phyloP scores from a whole-genome alignment of 2,888 invertebrate genomes.

The Drosophila rubida region DNA sequence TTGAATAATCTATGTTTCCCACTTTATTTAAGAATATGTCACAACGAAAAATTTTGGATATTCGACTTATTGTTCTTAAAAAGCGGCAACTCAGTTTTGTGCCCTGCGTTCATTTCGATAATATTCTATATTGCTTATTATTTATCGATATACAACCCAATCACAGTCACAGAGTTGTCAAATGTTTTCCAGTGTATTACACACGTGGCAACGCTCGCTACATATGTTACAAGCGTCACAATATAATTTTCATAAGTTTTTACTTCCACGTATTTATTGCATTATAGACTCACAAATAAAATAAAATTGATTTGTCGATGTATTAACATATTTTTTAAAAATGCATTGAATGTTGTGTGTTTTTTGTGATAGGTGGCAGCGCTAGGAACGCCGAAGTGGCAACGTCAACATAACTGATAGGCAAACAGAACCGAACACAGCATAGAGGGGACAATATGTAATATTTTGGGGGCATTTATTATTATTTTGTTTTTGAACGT shows the following conservation, averaged over 20 bases:
- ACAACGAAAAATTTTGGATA: too few relatives aligned
- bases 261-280: neutral
- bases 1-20: slow-evolving; percentile 7
- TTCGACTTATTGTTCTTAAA: too few relatives aligned
- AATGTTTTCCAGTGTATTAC: neutral
- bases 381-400: neutral
- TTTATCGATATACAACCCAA: neutral
- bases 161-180: slow-evolving; percentile 1
- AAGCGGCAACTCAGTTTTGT: too few relatives aligned
- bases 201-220: slow-evolving; percentile 46
- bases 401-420: neutral
- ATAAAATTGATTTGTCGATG: neutral
- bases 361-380: neutral
- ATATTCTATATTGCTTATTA: too few relatives aligned
- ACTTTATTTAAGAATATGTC: neutral
- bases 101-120: too few relatives aligned
- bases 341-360: neutral
- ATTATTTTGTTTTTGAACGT: slow-evolving; percentile 43
- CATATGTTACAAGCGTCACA: slow-evolving; percentile 28
- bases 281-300: too few relatives aligned
- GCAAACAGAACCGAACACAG: neutral
- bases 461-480: slow-evolving; percentile 31
- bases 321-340: neutral
- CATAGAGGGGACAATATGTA: slow-evolving; percentile 56
- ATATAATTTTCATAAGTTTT: too few relatives aligned